These are phyloP conservation scores for Muraenolepis orangiensis DNA, from an alignment of 2,797 vertebrate species.

Conservation along the genomic window DNA sequence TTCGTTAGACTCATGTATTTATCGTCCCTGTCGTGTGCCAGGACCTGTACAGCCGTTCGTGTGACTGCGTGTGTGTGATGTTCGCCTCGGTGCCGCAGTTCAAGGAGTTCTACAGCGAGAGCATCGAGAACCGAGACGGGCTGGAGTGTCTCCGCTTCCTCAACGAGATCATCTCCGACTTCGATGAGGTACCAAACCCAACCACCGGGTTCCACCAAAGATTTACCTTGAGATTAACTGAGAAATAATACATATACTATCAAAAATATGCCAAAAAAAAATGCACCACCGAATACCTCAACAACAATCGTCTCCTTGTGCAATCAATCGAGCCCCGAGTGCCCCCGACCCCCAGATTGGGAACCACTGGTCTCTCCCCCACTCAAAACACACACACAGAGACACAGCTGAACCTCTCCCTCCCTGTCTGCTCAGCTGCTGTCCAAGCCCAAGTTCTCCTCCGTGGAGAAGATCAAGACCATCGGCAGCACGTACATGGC, in stretches of 20 bases:
- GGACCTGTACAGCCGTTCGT: slow-evolving; percentile 89
- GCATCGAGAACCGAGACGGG: slow-evolving; percentile 78
- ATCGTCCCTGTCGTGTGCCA: too few relatives aligned
- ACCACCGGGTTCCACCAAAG: background rate
- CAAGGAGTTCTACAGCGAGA: slow-evolving; percentile 88
- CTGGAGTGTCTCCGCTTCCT: slow-evolving; percentile 88
- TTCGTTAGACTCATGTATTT: too few relatives aligned
- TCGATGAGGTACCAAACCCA: slow-evolving; percentile 78
- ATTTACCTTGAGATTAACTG: background rate
- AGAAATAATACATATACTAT: too few relatives aligned
- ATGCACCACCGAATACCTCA: too few relatives aligned
- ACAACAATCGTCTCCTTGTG: too few relatives aligned
- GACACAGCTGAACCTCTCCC: background rate
- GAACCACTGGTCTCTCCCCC: too few relatives aligned
- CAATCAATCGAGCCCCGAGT: too few relatives aligned
- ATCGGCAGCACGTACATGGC: slow-evolving; percentile 93
- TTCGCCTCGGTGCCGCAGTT: slow-evolving; percentile 89
- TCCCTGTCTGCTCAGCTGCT: slow-evolving; percentile 70
- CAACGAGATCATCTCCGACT: slow-evolving; percentile 90
- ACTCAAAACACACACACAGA: background rate
- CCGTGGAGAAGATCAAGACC: slow-evolving; percentile 90
- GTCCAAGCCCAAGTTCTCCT: slow-evolving; percentile 84
- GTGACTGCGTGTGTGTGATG: slow-evolving; percentile 84
- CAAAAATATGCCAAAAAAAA: too few relatives aligned
- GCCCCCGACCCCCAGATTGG: too few relatives aligned